Conservation (phyloP, 2,797 vertebrate species). For the Harpagifer antarcticus region DNA sequence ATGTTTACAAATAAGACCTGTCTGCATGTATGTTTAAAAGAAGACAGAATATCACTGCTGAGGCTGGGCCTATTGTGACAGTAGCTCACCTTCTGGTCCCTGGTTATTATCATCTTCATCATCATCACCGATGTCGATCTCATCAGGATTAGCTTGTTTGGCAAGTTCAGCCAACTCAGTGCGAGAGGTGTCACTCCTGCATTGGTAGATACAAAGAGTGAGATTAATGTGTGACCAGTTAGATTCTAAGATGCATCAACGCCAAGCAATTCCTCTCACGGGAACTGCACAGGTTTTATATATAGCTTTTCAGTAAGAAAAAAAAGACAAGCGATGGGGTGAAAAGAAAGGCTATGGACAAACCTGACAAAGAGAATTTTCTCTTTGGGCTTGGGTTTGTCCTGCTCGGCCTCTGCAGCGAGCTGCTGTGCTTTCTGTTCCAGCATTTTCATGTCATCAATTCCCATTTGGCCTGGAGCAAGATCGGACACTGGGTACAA, state of each 20-base stretch:
- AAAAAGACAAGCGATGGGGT: not conserved
- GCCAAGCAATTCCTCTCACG: not conserved
- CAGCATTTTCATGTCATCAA: constrained; percentile 94
- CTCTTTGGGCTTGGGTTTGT: constrained; percentile 91
- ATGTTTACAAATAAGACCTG: constrained; percentile 17
- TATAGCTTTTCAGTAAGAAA: not conserved
- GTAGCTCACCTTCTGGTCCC: constrained; percentile 90
- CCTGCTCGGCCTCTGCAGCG: constrained; percentile 90
- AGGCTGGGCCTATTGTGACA: not conserved
- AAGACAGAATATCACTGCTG: not conserved
- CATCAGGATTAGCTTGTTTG: constrained; percentile 93
- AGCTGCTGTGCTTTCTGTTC: constrained; percentile 93
- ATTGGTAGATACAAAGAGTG: constrained; percentile 8
- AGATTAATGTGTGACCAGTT: not conserved
- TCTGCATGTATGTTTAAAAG: constrained; percentile 3
- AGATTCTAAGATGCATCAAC: not conserved
- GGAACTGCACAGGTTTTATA: too few species aligned
- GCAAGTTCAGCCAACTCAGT: constrained; percentile 91
- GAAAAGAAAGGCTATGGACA: constrained; percentile 20
- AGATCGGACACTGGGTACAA: constrained; percentile 89
- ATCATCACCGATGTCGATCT: constrained; percentile 92
- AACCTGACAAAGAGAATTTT: constrained; percentile 96
- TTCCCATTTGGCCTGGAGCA: constrained; percentile 89
- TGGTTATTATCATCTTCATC: constrained; percentile 85
- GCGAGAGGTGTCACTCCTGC: constrained; percentile 92